Evolutionary conservation across 2,113 vertebrate genomes (phyloP), one percentile per base, ranked within the genome.

Genomic region (Platichthys flesus): DNA sequence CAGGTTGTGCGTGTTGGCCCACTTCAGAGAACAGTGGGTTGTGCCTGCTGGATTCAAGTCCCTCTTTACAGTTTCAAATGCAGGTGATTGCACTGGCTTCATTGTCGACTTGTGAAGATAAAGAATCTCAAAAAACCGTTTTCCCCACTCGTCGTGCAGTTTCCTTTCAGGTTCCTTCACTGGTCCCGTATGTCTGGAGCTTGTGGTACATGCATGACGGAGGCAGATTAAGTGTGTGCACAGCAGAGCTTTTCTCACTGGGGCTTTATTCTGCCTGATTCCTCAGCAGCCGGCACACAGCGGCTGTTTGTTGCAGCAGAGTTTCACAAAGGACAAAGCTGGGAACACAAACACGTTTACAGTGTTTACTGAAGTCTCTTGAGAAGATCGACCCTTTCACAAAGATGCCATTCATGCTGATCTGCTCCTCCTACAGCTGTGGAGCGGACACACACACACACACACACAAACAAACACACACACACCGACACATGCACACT

Each of bases 311-410:
- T 90, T 78, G 70, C 59, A 4, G 62, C 71, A 6, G 65, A 37
- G 63, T 66, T 83, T 83, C 86, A 90, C 87, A 88, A 90, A 79
- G 83, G 63, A 90, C 90, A 92, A 91, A 90, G 86, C 76, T 40
- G 79, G 82, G 83, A 77, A 81, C 87, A 86, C 88, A 89, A 85
- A 90, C 86, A 83, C 85, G 70, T 66, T 13, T 42, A 13, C 47
- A 81, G 81, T 70, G 16, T 82, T 88, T 75, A 73, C 56, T 49
- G 78, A 76, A 86, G 83, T 88, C 87, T 89, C 83, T 84, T 78
- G 79, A 89, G 80, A 81, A 86, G 83, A 89, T 84, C 62, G 73
- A 87, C 78, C 65, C 63, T 6, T 67, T 79, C 74, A 93, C 89
- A 92, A 91, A 89, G 90, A 87, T 81, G 77, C 81, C 84, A 83